Evolutionary conservation across 2,888 invertebrate genomes (phyloP), one percentile per base, ranked within the genome.

Genomic region (Cactoblastis cactorum): DNA sequence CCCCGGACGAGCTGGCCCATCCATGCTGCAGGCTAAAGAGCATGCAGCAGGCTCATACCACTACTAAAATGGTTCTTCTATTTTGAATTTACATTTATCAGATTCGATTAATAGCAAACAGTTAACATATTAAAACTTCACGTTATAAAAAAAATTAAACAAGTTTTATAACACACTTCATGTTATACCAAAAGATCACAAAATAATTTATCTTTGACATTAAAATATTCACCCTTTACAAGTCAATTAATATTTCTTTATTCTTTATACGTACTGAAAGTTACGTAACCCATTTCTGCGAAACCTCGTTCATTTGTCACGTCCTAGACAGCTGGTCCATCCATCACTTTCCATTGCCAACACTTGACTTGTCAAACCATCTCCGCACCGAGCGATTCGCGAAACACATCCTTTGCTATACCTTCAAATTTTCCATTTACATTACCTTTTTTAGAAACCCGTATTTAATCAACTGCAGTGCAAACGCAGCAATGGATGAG

Each of bases 281-380:
- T 62, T 60, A 57, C 62, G 54, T 55, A 60, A 62, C 56, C 57
- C 56, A 59, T 56, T 57, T 55, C 56, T 57, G 62, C 54, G 50
- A 50, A 52, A 50, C 52, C 52, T 48, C 15, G 56, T 61, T 53
- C 65, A 66, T 68, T 66, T 68, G 66, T 64, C 66, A 64, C 45
- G 52, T 41, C 43, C 41, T 38, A 32, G 62, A 62, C 65, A 60
- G 62, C 58, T 58, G 58, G 50, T 54, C 58, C 66, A 71, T 71
- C 66, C 65, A 71, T 71, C 70, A 69, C 65, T 62, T 62, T 65
- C 61, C 59, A 63, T 62, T 55, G 58, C 57, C 57, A 50, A 60
- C 61, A 65, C 67, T 69, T 65, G 69, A 63, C 67, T 68, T 71
- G 71, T 67, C 69, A 67, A 67, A 64, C 54, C 48, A 49, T 45